These are phyloP conservation scores for Drosophila parabipectinata DNA, from an alignment of 1,140 invertebrate species.

Conservation along the genomic window DNA sequence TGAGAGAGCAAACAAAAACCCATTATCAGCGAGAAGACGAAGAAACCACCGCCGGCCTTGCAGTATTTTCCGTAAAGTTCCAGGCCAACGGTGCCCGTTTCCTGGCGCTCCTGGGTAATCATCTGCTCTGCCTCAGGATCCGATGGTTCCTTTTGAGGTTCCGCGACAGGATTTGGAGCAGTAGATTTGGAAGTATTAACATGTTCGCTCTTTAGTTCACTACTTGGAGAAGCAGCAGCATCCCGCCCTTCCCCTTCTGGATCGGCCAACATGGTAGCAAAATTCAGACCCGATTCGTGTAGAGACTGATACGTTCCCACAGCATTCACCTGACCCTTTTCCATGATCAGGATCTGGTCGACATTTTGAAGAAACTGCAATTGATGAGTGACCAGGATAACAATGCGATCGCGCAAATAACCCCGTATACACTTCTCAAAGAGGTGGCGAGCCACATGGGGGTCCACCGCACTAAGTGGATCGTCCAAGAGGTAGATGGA, in stretches of 20 bases:
- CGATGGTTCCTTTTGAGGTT: slow-evolving; percentile 84
- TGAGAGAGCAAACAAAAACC: slow-evolving; percentile 85
- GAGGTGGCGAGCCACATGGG: slow-evolving; percentile 88
- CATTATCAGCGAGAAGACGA: slow-evolving; percentile 84
- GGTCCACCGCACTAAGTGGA: slow-evolving; percentile 91
- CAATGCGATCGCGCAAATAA: slow-evolving; percentile 89
- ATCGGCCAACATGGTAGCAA: slow-evolving; percentile 86
- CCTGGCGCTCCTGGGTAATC: slow-evolving; percentile 85
- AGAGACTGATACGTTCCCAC: slow-evolving; percentile 88
- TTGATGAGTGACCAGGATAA: slow-evolving; percentile 93
- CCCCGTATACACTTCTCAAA: slow-evolving; percentile 89
- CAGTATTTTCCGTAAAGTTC: slow-evolving; percentile 87
- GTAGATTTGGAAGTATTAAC: slow-evolving; percentile 19
- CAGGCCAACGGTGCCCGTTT: slow-evolving; percentile 86
- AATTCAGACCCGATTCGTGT: slow-evolving; percentile 87
- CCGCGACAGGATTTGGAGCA: slow-evolving; percentile 85
- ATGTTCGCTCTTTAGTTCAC: slow-evolving; percentile 82
- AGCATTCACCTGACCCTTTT: slow-evolving; percentile 87
- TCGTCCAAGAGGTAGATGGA: slow-evolving; percentile 94
- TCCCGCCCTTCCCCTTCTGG: slow-evolving; percentile 84
- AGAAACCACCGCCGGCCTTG: slow-evolving; percentile 86
- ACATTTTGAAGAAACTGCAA: slow-evolving; percentile 92
- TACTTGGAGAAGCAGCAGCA: slow-evolving; percentile 73
- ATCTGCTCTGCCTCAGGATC: slow-evolving; percentile 62
- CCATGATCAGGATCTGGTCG: slow-evolving; percentile 88